These are phyloP conservation scores for Oscheius sp. DNA, from an alignment of 2,888 invertebrate species.

Conservation along the genomic window DNA sequence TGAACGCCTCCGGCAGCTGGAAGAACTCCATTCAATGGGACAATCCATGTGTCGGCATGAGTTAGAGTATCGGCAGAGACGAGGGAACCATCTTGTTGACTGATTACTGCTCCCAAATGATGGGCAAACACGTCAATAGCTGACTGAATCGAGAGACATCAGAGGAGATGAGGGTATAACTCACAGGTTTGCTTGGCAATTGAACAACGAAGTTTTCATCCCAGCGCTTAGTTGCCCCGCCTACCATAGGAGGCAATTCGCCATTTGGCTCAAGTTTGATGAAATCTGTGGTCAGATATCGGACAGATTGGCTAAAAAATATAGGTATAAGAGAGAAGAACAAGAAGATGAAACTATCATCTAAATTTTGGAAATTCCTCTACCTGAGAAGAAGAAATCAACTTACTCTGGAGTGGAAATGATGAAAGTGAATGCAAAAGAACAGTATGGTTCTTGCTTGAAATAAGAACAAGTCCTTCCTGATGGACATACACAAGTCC, in stretches of 20 bases:
- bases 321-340: too few relatives aligned
- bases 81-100: constrained; percentile 39
- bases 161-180: neutral
- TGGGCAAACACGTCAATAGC: constrained; percentile 64
- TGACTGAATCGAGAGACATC: constrained; percentile 44
- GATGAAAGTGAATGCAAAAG: constrained; percentile 50
- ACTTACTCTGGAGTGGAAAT: constrained; percentile 51
- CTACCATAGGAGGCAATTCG: constrained; percentile 35
- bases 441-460: constrained; percentile 42
- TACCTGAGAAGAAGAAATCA: neutral
- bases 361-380: too few relatives aligned
- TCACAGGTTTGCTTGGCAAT: constrained; percentile 44
- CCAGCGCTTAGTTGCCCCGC: constrained; percentile 34
- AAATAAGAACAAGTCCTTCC: constrained; percentile 42
- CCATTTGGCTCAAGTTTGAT: constrained; percentile 41
- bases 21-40: constrained; percentile 46
- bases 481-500: constrained; percentile 45
- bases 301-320: constrained; percentile 40
- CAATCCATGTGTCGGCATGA: constrained; percentile 61
- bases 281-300: constrained; percentile 47
- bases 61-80: constrained; percentile 52
- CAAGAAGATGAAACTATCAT: too few relatives aligned
- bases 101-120: constrained; percentile 63
- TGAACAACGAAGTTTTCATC: constrained; percentile 47
- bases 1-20: constrained; percentile 45